Conservation (phyloP, 2,888 invertebrate species). For the Tanypteryx hageni region DNA sequence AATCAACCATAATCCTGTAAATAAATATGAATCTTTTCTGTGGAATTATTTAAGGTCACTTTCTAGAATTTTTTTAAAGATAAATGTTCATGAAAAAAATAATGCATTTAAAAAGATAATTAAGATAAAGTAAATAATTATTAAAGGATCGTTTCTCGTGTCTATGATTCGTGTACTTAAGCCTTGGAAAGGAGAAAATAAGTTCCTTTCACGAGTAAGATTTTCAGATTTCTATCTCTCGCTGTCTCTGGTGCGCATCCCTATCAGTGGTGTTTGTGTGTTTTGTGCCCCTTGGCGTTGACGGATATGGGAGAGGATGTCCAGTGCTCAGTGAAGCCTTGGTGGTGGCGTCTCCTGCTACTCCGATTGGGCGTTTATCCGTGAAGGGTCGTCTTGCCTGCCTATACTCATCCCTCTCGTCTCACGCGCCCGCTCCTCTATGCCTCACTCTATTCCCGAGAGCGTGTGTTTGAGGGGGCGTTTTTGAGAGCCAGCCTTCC, state of each 20-base stretch:
- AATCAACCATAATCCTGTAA: not conserved
- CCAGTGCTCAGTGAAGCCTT: conserved; percentile 26
- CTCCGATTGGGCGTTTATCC: conserved; percentile 18
- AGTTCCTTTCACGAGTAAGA: not conserved
- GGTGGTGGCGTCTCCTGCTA: not conserved
- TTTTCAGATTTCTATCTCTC: not conserved
- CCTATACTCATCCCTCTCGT: not conserved
- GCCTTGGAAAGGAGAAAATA: not conserved
- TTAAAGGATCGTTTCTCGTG: not conserved
- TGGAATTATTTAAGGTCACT: too few relatives aligned
- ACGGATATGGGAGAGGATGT: conserved; percentile 26
- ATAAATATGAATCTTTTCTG: not conserved
- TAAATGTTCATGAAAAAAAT: too few relatives aligned
- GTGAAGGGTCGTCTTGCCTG: not conserved
- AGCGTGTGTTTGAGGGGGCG: not conserved
- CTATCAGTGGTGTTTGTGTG: conserved; percentile 23
- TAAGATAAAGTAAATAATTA: not conserved
- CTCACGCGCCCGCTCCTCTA: not conserved
- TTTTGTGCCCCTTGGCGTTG: conserved; percentile 16
- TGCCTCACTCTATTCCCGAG: not conserved
- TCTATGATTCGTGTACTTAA: not conserved
- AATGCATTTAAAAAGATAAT: not conserved
- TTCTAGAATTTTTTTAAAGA: too few relatives aligned
- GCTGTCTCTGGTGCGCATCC: not conserved
- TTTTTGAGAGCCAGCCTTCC: not conserved